phyloP scores from a whole-genome alignment of 2,113 vertebrate species.

The Glaucomys volans region DNA sequence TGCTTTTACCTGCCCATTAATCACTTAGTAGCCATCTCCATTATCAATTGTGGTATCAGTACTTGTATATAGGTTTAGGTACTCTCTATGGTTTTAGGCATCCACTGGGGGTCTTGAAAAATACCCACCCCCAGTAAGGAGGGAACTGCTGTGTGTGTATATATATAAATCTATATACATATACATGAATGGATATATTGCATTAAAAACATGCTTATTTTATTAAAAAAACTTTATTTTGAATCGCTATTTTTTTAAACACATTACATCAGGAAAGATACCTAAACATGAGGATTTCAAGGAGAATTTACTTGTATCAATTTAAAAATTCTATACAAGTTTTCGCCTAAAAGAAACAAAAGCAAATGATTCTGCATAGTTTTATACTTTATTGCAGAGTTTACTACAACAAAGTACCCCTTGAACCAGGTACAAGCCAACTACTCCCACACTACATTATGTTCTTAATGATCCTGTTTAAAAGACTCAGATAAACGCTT shows the following conservation, averaged over 20 bases:
- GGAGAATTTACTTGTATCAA: slow-evolving; percentile 19
- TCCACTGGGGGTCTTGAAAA: neutral
- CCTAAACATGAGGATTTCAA: neutral
- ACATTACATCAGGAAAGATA: neutral
- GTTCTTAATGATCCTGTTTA: neutral
- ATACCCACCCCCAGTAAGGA: neutral
- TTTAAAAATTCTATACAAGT: slow-evolving; percentile 20
- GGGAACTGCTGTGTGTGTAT: neutral
- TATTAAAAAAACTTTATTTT: neutral
- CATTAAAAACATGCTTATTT: too few relatives aligned
- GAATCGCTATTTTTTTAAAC: neutral
- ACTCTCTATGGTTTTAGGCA: neutral
- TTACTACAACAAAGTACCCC: slow-evolving; percentile 17
- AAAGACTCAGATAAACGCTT: slow-evolving; percentile 6
- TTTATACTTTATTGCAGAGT: neutral
- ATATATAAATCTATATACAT: neutral
- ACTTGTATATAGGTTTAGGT: neutral
- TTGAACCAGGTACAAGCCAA: slow-evolving; percentile 24
- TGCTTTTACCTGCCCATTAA: neutral
- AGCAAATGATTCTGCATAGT: slow-evolving; percentile 11
- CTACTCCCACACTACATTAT: neutral
- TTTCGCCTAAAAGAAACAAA: slow-evolving; percentile 20
- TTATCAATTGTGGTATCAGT: neutral
- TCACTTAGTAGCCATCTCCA: neutral
- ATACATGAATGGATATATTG: neutral